These are phyloP conservation scores for Clitarchus hookeri DNA, from an alignment of 2,888 invertebrate genomes.

Conservation along the genomic window DNA sequence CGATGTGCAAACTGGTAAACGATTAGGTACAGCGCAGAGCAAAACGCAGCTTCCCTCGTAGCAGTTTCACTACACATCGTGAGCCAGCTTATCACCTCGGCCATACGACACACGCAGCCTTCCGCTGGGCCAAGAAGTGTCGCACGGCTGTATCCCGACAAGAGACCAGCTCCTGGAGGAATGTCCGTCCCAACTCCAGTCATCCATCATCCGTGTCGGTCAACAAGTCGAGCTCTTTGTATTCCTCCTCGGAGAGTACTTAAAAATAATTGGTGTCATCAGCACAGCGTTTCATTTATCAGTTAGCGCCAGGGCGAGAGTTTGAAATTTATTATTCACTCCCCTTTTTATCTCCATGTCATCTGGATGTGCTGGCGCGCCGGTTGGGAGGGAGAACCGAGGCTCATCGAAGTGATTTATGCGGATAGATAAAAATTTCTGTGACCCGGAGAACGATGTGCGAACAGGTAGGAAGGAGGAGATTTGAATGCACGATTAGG, in stretches of 20 bases:
- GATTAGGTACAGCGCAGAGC: no score
- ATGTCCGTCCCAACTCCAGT: background rate
- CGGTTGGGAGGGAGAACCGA: background rate
- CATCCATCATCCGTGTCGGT: constrained; percentile 14
- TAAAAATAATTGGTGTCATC: constrained; percentile 14
- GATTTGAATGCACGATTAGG: constrained; percentile 42
- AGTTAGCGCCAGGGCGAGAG: background rate
- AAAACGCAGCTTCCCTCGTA: no score
- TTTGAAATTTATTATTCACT: background rate
- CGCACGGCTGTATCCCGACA: background rate
- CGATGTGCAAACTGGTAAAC: no score
- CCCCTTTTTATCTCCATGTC: background rate
- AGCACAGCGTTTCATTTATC: background rate
- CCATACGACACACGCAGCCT: no score
- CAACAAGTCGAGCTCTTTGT: constrained; percentile 6
- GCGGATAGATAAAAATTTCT: background rate
- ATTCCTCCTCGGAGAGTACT: background rate
- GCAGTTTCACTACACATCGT: no score
- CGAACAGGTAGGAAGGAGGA: constrained; percentile 16
- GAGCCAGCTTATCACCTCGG: no score
- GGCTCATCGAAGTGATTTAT: background rate
- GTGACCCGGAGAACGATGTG: constrained; percentile 7
- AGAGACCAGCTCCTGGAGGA: background rate
- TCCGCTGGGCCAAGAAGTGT: background rate
- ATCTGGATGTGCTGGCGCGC: background rate